These are phyloP conservation scores for Brachyrhaphis roseni DNA, from an alignment of 2,797 vertebrate genomes.

Conservation along the genomic window DNA sequence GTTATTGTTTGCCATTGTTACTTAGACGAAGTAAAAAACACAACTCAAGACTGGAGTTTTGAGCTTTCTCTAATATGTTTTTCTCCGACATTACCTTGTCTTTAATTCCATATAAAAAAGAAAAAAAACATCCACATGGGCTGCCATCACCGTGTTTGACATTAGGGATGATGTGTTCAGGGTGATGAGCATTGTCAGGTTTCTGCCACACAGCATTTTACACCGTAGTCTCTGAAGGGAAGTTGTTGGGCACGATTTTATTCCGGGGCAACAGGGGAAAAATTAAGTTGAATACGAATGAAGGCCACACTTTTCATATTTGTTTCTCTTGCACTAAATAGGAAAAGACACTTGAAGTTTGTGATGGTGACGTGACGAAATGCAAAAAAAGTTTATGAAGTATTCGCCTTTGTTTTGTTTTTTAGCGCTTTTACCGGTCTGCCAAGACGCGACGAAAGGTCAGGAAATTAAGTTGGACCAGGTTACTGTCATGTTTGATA, in stretches of 20 bases:
- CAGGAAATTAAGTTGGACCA: conserved; percentile 28
- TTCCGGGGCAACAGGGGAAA: neutral
- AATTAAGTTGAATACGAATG: neutral
- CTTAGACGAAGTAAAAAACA: too few relatives aligned
- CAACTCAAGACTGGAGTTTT: too few relatives aligned
- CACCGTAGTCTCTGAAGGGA: neutral
- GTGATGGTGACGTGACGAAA: neutral
- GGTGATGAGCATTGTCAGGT: neutral
- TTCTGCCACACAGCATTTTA: neutral
- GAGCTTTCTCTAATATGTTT: too few relatives aligned
- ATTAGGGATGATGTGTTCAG: neutral
- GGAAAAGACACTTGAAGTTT: neutral
- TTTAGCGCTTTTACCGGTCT: conserved; percentile 37
- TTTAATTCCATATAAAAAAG: neutral
- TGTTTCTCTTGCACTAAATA: neutral
- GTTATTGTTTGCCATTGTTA: too few relatives aligned
- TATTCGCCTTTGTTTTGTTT: conserved; percentile 15
- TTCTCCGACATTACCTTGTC: neutral
- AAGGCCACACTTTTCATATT: neutral
- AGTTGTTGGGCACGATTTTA: neutral
- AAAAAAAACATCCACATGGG: too few relatives aligned
- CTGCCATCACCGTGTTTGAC: too few relatives aligned
- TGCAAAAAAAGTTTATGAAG: neutral
- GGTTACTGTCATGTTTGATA: neutral
- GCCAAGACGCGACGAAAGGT: conserved; percentile 20